A percentile compares a stretch with the other conserved stretches of the same genome.
phyloP scores from a whole-genome alignment of 2,888 invertebrate genomes.

The Sphaerophoria taeniata region DNA sequence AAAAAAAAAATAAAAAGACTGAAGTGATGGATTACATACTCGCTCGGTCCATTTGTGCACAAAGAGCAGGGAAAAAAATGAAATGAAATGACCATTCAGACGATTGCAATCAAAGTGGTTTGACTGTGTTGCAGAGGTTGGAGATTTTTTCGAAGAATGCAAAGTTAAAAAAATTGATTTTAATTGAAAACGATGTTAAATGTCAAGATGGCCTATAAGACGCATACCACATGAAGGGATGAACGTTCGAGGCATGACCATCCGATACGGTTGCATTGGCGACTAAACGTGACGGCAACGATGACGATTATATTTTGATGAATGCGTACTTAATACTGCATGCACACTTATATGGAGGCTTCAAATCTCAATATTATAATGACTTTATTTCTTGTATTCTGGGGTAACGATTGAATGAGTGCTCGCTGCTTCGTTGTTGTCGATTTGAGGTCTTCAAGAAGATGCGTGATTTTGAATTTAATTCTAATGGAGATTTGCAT shows the following conservation, averaged over 20 bases:
- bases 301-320: neutral
- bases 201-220: conserved; percentile 59
- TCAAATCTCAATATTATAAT: conserved; percentile 9
- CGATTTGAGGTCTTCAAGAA: conserved; percentile 1
- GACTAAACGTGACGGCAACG: neutral
- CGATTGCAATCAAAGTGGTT: conserved; percentile 44
- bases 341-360: conserved; percentile 59
- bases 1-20: conserved; percentile 17
- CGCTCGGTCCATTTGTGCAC: conserved; percentile 20
- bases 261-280: too few relatives aligned
- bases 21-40: conserved; percentile 43
- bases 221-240: neutral
- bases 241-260: neutral
- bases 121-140: conserved; percentile 3
- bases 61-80: neutral
- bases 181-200: conserved; percentile 71
- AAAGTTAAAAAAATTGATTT: conserved; percentile 64
- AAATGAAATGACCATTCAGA: conserved; percentile 32
- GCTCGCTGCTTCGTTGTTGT: neutral
- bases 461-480: neutral
- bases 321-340: neutral
- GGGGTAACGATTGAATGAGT: neutral
- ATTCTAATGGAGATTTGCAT: neutral
- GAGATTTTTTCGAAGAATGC: conserved; percentile 18
- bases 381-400: conserved; percentile 15